Evolutionary conservation across 2,797 vertebrate species (phyloP), one percentile per base, ranked within the genome.

Genomic region (Podarcis lilfordi): DNA sequence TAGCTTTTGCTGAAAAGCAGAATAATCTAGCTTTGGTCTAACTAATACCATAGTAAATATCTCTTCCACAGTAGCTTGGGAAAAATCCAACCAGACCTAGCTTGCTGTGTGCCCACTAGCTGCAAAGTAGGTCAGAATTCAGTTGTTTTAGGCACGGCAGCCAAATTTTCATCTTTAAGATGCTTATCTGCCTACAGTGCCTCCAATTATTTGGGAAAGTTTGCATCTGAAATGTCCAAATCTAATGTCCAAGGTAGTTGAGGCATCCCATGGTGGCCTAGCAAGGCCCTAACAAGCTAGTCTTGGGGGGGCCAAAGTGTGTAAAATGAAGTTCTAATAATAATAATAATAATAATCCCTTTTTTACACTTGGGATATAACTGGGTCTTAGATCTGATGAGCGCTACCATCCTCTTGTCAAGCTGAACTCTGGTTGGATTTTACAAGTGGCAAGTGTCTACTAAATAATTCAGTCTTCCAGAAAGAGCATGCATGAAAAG

Each of bases 1-100:
- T 97, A 97, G 96, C 94, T 95, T 93, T 93, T 92, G 89, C 91
- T 90, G 88, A 93, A 94, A 88, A 93, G 90, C 89, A 90, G 84
- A 91, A 89, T 95, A 92, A 93, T 92, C 91, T 94, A 93, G 91
- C 50, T 81, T 92, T 91, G 74, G 45, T 96, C 92, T 95, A 92
- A 95, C 95, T 95, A 94, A 94, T 91, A 78, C 92, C 84, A 1
- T 92, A 91, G 89, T 93, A 93, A 92, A 84, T 89, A 86, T 89
- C 79, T 88, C 29, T 91, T 93, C 91, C 90, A 90, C 89, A 90
- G 32, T 81, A 84, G 80, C 94, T 94, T 95, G 93, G n/a, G 50
- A 19, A 90, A 94, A 92, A 93, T 94, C 92, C 92, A 96, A 89
- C 95, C 90, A 89, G 92, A 59, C 23, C 76, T 88, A 82, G 86